Evolutionary conservation across 2,888 invertebrate species (phyloP).

Genomic region (Plebejus anna): DNA sequence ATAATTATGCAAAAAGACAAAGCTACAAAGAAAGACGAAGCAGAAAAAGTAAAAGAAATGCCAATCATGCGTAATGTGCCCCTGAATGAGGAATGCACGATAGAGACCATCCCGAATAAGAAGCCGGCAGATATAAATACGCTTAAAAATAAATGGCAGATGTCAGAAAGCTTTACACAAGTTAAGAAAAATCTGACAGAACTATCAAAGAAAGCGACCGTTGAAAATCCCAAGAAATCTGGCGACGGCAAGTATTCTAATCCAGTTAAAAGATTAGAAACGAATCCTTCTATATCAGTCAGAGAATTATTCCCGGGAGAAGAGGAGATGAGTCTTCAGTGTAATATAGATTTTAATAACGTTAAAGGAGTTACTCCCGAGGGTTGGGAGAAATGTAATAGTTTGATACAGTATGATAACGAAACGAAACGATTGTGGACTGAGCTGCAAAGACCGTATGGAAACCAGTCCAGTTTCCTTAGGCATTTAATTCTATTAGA

Average conservation of each 20-base stretch:
- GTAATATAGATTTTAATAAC: slow-evolving; percentile 86
- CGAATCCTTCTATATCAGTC: slow-evolving; percentile 90
- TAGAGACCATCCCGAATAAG: slow-evolving; percentile 77
- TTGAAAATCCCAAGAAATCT: slow-evolving; percentile 63
- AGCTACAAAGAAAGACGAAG: slow-evolving; percentile 47
- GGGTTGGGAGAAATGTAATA: slow-evolving; percentile 90
- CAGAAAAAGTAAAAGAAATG: slow-evolving; percentile 52
- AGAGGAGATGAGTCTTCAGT: slow-evolving; percentile 88
- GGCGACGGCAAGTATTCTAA: slow-evolving; percentile 74
- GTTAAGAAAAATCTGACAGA: slow-evolving; percentile 74
- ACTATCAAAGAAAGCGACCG: slow-evolving; percentile 62
- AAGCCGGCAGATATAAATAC: slow-evolving; percentile 69
- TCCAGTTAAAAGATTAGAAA: slow-evolving; percentile 84
- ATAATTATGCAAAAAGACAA: slow-evolving; percentile 60
- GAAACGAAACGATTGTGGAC: slow-evolving; percentile 91
- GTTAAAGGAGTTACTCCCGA: slow-evolving; percentile 87
- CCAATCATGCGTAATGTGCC: slow-evolving; percentile 64
- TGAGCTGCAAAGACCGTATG: slow-evolving; percentile 91
- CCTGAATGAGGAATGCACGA: slow-evolving; percentile 80
- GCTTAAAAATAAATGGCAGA: slow-evolving; percentile 75
- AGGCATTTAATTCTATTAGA: slow-evolving; percentile 89
- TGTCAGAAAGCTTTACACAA: slow-evolving; percentile 73
- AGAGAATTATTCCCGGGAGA: slow-evolving; percentile 90
- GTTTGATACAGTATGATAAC: slow-evolving; percentile 88
- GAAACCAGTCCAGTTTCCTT: slow-evolving; percentile 91